These are phyloP conservation scores for Mesitornis unicolor DNA, from an alignment of 2,113 vertebrate species.

Conservation along the genomic window DNA sequence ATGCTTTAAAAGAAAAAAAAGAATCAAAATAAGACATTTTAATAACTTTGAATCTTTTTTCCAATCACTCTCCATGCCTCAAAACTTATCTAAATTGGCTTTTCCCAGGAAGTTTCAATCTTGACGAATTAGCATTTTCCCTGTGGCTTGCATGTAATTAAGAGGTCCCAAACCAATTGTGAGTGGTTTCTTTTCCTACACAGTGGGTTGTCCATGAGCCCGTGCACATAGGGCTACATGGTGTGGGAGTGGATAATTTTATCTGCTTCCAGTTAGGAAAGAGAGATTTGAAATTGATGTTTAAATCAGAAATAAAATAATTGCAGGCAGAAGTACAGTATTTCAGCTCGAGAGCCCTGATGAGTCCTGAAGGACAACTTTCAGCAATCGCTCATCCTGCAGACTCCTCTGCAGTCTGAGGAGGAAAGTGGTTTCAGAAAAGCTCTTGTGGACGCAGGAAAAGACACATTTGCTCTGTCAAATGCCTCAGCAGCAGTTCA, in stretches of 20 bases:
- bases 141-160: background rate
- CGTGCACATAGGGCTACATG: accelerated
- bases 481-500: background rate
- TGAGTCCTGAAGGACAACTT: background rate
- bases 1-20: background rate
- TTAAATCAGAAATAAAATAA: background rate
- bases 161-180: background rate
- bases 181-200: background rate
- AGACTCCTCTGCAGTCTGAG: background rate
- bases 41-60: background rate
- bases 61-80: background rate
- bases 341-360: background rate
- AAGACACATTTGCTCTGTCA: background rate
- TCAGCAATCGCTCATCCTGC: background rate
- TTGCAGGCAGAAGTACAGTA: background rate
- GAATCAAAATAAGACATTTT: background rate
- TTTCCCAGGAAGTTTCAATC: background rate
- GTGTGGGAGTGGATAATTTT: background rate
- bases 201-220: background rate
- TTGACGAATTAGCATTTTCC: background rate
- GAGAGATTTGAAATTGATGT: background rate
- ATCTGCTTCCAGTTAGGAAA: background rate
- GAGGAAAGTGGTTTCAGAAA: background rate
- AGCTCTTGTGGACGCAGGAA: background rate
- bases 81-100: background rate